A percentile compares a stretch with the other conserved stretches of the same genome.
Conservation (phyloP, 2,797 vertebrate species). For the Lepidocolaptes lacrymiger region DNA sequence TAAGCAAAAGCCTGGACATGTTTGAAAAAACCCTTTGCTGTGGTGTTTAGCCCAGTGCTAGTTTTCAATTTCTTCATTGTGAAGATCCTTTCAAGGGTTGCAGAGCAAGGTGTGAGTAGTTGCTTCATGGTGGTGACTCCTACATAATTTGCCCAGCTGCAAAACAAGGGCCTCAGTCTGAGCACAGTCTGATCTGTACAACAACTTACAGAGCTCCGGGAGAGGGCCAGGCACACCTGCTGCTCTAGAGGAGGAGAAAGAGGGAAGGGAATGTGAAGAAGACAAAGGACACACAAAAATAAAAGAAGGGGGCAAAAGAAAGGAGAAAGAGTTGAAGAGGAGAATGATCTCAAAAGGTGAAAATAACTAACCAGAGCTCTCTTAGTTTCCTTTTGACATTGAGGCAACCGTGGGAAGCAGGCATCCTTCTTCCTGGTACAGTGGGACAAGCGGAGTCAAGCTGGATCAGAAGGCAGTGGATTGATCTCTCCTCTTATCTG, state of each 20-base stretch:
- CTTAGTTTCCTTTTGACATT: neutral
- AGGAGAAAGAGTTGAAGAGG: neutral
- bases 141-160: neutral
- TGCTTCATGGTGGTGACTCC: neutral
- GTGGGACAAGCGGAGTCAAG: rapidly evolving
- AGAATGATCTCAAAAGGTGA: neutral
- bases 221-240: neutral
- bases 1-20: neutral
- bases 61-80: neutral
- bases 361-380: neutral
- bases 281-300: neutral
- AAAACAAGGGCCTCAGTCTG: rapidly evolving
- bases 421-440: neutral
- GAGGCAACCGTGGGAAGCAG: neutral
- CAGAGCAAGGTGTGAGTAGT: neutral
- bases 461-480: neutral
- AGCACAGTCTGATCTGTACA: neutral
- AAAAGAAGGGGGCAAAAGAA: neutral
- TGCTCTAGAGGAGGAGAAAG: neutral
- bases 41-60: neutral
- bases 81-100: neutral
- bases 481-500: neutral
- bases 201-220: neutral
- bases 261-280: neutral
- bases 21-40: neutral